Evolutionary conservation across 2,113 vertebrate genomes (phyloP).

Genomic region (Tylochromis polylepis): DNA sequence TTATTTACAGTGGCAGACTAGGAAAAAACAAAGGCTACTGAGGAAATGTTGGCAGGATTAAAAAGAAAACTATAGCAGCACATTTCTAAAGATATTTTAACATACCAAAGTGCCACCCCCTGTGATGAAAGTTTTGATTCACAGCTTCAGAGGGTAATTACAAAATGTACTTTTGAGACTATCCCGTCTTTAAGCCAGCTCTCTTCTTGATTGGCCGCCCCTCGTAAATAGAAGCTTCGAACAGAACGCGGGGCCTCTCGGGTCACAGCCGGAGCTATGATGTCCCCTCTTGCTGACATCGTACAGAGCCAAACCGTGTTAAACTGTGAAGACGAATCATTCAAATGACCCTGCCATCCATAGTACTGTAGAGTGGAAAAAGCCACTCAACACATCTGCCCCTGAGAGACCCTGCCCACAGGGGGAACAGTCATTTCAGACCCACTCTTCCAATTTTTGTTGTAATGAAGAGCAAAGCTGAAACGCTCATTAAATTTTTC

Average conservation of each 20-base stretch:
- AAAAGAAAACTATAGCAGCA: background rate
- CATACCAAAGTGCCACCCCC: background rate
- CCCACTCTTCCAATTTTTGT: background rate
- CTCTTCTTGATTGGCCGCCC: background rate
- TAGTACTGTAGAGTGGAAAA: background rate
- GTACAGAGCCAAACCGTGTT: background rate
- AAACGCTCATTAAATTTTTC: background rate
- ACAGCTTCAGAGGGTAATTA: background rate
- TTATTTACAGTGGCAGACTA: background rate
- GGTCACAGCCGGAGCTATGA: background rate
- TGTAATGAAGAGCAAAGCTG: background rate
- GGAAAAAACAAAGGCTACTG: background rate
- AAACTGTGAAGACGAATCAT: background rate
- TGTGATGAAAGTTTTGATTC: background rate
- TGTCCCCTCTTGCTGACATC: background rate
- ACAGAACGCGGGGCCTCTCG: background rate
- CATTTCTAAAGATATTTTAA: background rate
- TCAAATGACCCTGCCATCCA: background rate
- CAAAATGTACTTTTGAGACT: background rate
- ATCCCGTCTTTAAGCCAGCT: background rate
- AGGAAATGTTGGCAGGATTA: background rate
- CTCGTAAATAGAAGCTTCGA: background rate
- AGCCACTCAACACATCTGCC: background rate
- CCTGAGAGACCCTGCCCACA: background rate
- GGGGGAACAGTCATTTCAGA: background rate